Base-by-base conservation (phyloP, 2,797 vertebrate species). In the Staurois parvus region DNA sequence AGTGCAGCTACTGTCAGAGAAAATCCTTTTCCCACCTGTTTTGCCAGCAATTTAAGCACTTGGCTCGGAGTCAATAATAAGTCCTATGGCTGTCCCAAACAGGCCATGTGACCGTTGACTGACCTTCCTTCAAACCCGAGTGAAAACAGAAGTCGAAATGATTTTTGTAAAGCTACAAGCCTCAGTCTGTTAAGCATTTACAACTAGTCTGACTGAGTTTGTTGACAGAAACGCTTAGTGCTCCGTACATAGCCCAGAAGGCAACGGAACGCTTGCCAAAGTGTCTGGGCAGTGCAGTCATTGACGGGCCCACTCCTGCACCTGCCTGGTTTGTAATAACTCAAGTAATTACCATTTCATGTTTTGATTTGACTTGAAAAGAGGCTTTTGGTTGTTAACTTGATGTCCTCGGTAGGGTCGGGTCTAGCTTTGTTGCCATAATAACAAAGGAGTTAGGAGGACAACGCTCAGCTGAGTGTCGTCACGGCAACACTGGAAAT, bases 401-500 rank as follows among this genome's bases (percentile, higher is more conserved):
- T n/a, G 6, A 26, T 48, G 37, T 11, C 10, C 52, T 56, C 26
- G 30, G 15, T 13, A 52, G 75, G 40, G 15, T 78, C 28, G 37
- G 74, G 73, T n/a, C 74, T 82, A 45, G 37, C 72, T 85, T 17
- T 32, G 59, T 80, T 80, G 70, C 72, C 34, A 76, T 66, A 42
- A 37, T 76, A 66, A 79, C 45, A 45, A 64, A 67, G 40, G 75
- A 75, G 69, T 83, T 78, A 86, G 32, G 42, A 56, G 85, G 79
- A 69, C 19, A 69, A 72, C 28, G 67, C 79, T 73, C 68, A 68
- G 87, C 59, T 79, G 80, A 78, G n/a, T 26, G 72, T 85, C 83
- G 73, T 76, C 78, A 29, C 70, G 76, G 82, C 83, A 88, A 77
- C 85, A 37, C 72, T 72, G 77, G 56, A 70, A 64, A n/a, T 45